phyloP scores from a whole-genome alignment of 2,113 vertebrate species.

The Eretmochelys imbricata region DNA sequence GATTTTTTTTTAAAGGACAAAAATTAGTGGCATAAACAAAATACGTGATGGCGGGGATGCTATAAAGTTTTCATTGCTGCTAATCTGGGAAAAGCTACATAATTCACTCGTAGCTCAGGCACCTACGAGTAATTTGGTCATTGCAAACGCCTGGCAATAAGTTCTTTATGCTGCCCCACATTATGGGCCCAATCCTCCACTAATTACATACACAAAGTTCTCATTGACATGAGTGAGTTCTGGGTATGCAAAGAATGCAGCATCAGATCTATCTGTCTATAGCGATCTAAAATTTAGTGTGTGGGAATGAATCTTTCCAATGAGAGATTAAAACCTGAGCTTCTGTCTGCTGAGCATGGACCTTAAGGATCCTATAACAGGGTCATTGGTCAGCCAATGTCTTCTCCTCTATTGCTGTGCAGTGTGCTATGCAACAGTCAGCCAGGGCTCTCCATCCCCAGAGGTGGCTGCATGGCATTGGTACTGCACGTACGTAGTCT shows the following conservation, averaged over 20 bases:
- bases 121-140: neutral
- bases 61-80: slow-evolving; percentile 1
- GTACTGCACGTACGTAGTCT: neutral
- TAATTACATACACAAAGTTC: accelerated
- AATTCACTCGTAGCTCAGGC: neutral
- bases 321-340: neutral
- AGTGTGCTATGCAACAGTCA: neutral
- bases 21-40: neutral
- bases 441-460: neutral
- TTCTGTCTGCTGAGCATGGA: neutral
- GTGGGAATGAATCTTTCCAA: neutral
- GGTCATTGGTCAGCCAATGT: neutral
- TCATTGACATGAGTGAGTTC: neutral
- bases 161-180: neutral
- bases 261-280: neutral
- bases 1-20: neutral
- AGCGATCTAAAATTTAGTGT: neutral
- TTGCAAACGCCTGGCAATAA: neutral
- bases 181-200: neutral
- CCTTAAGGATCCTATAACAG: neutral
- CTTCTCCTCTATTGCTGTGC: neutral
- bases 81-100: slow-evolving; percentile 2
- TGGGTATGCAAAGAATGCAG: neutral
- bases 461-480: neutral
- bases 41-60: neutral